Evolutionary conservation across 2,797 vertebrate genomes (phyloP), one percentile per base, ranked within the genome.

Genomic region (Pelochelys cantorii): DNA sequence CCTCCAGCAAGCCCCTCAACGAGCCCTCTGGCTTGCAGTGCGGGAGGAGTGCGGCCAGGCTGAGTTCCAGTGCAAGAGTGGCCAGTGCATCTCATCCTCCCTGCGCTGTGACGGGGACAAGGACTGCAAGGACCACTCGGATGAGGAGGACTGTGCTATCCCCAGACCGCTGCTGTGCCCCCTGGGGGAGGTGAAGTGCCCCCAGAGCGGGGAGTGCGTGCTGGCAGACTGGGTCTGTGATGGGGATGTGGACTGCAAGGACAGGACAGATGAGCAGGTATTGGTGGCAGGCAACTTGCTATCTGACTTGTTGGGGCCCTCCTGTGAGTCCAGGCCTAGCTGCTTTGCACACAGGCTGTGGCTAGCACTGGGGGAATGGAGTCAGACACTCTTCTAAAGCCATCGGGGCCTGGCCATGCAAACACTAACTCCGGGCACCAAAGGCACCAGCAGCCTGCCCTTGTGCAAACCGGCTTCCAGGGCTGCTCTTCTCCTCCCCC

Each of bases 181-280:
- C 4, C 65, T 83, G 0, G 87, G 96, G 0, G 97, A 98, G 88
- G 96, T 98, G 55, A 97, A 22, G 0, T 99, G 99, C 91, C 96
- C 92, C 0, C 85, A 79, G 82, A 98, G 98, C 5, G 97, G 98
- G 3, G 98, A 99, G 96, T 99, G 99, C 23, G 95, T 99, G 81
- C 95, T 98, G 0, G 97, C 97, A 53, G 98, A 98, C 27, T 99
- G 99, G 99, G 84, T 98, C 65, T 99, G 99, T 27, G 99, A 99
- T 4, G 98, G 98, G 0, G 95, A 98, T 8, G n/a, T 97, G 0
- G 99, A 99, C 98, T 99, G 99, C 62, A 59, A 78, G 29, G 99
- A 99, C 1, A 98, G 99, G 4, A 98, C 97, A 0, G 99, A 99
- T 0, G 99, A 99, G 95, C 98, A 98, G 98, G 99, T 99, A 93